Conservation (phyloP, 2,113 vertebrate species). For the Chaetodon auriga region DNA sequence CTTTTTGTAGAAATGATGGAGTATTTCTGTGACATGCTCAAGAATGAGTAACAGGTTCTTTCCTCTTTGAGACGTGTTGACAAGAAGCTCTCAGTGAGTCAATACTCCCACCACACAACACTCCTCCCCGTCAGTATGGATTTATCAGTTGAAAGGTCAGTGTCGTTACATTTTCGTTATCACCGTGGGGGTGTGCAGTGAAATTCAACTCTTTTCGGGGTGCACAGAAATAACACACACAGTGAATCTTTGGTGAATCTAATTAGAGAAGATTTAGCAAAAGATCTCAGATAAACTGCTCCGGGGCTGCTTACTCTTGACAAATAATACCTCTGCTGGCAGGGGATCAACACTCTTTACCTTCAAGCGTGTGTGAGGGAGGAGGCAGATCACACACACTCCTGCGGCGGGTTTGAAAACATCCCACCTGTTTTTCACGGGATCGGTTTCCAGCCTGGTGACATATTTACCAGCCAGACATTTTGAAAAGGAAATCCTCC, state of each 20-base stretch:
- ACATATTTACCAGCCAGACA: constrained; percentile 73
- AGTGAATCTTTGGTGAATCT: constrained; percentile 33
- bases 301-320: constrained; percentile 37
- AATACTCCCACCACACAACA: not conserved
- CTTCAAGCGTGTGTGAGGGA: constrained; percentile 19
- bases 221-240: constrained; percentile 7
- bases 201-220: constrained; percentile 38
- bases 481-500: constrained; percentile 77
- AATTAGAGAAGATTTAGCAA: constrained; percentile 57
- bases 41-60: constrained; percentile 42
- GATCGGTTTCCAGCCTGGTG: constrained; percentile 64
- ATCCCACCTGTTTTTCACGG: constrained; percentile 70
- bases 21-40: constrained; percentile 10
- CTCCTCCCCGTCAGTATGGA: constrained; percentile 29
- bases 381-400: constrained; percentile 43
- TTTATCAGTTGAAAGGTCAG: constrained; percentile 60
- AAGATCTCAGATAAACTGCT: constrained; percentile 50
- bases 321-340: constrained; percentile 61
- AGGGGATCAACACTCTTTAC: constrained; percentile 43
- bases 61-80: constrained; percentile 4
- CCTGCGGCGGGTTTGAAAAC: constrained; percentile 61
- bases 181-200: constrained; percentile 14
- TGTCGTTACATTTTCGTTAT: constrained; percentile 26
- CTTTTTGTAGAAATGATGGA: not conserved
- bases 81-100: constrained; percentile 39